Base-by-base conservation (phyloP, 2,113 vertebrate species). In the Gymnorhina tibicen region DNA sequence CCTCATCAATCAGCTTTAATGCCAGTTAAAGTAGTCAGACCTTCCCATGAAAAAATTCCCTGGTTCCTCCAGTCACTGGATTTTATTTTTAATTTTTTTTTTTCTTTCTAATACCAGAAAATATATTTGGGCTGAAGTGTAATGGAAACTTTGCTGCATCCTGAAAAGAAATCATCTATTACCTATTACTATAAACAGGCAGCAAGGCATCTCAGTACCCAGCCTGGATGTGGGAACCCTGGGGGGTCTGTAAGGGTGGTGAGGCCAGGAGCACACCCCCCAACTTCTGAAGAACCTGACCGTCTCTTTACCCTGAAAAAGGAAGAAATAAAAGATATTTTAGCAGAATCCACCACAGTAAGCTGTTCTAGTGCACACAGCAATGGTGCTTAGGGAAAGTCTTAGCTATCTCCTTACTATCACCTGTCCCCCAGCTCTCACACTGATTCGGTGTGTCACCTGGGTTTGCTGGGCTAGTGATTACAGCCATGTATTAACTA, bases 321-420 rank as follows among this genome's bases (percentile, higher is more conserved):
- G 6, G 15, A 79, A 64, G 30, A 46, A 77, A 69, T 50, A 64
- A 39, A 79, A 89, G 22, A 16, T 74, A 3, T 17, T 49, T 27
- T 33, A 49, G 30, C 2, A 1, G 18, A 42, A 59, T 50, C 30
- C 11, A 13, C n/a, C 46, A 22, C 2, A 7, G 13, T 42, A 42
- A 68, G 35, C 47, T 52, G 12, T 28, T 60, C 23, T 2, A 78
- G 20, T 1, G 2, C 33, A 46, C 14, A 49, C 16, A 81, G 21
- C n/a, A 93, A 3, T 2, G 1, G 8, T 19, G 8, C 13, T 68
- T 13, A 44, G 16, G 35, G 26, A 91, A 64, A 60, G 44, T 44
- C 16, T 0, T 0, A 68, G 18, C 12, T 47, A 28, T 28, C 5
- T 62, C 69, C 60, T 66, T 56, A 6, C n/a, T 47, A 5, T 26